These are phyloP conservation scores for Eupsilia transversa DNA, from an alignment of 2,888 invertebrate genomes.

Conservation along the genomic window DNA sequence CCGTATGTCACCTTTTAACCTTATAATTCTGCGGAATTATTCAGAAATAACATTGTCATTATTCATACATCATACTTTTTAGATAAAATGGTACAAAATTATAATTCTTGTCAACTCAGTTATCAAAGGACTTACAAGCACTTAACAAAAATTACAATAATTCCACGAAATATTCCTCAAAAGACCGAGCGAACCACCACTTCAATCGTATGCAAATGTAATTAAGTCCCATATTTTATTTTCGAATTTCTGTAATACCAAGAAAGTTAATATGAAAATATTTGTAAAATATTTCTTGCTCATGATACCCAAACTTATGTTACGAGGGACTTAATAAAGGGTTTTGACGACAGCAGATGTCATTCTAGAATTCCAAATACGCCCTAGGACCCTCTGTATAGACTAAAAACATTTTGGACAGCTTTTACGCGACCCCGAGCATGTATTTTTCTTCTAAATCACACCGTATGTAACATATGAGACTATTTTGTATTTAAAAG, in stretches of 20 bases:
- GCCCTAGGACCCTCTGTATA: constrained; percentile 32
- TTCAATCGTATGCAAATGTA: constrained; percentile 43
- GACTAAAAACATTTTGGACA: constrained; percentile 40
- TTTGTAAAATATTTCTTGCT: constrained; percentile 42
- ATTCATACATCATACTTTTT: background rate
- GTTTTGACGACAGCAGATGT: constrained; percentile 41
- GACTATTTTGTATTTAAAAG: constrained; percentile 55
- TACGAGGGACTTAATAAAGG: constrained; percentile 51
- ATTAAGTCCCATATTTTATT: constrained; percentile 26
- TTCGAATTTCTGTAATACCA: constrained; percentile 10
- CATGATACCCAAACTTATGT: constrained; percentile 32
- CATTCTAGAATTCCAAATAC: constrained; percentile 39
- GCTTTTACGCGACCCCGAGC: constrained; percentile 20
- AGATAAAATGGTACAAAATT: background rate
- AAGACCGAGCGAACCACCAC: background rate
- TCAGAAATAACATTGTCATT: background rate
- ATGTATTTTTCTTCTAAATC: constrained; percentile 44
- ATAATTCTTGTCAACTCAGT: background rate
- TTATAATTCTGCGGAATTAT: background rate
- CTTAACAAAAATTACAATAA: background rate
- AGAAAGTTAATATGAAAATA: constrained; percentile 46
- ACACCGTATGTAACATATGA: constrained; percentile 38
- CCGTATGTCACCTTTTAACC: too few species aligned
- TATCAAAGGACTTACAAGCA: background rate
- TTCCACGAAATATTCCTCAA: background rate